A percentile compares a stretch with the other conserved stretches of the same genome.
Conservation (phyloP, 1,140 invertebrate genomes). For the Leptinotarsa defecta region DNA sequence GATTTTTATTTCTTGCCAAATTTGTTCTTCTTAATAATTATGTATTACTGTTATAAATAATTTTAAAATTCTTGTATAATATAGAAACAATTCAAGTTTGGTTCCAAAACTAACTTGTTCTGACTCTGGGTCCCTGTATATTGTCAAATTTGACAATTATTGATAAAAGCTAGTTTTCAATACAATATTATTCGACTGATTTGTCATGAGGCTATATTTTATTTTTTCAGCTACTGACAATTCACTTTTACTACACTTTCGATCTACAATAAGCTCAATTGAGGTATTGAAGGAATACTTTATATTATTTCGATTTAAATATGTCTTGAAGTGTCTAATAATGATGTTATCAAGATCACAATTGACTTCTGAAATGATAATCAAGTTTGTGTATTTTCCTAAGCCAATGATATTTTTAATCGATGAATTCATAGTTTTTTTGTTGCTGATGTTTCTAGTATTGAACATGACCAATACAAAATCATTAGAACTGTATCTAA, state of each 20-base stretch:
- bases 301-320: neutral
- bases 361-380: neutral
- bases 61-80: too few species aligned
- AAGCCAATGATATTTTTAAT: neutral
- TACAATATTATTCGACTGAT: neutral
- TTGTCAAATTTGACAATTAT: too few species aligned
- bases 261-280: neutral
- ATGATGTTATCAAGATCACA: neutral
- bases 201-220: neutral
- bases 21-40: too few species aligned
- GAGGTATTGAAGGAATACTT: neutral
- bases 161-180: neutral
- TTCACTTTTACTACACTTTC: neutral
- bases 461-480: conserved; percentile 1
- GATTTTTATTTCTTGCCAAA: too few species aligned
- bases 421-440: neutral
- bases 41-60: too few species aligned
- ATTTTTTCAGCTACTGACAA: neutral
- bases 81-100: too few species aligned
- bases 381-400: neutral
- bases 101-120: too few species aligned
- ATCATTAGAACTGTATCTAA: neutral
- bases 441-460: neutral
- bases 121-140: too few species aligned
- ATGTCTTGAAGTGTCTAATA: neutral